Evolutionary conservation across 2,888 invertebrate genomes (phyloP).

Genomic region (Perithous albicinctus): DNA sequence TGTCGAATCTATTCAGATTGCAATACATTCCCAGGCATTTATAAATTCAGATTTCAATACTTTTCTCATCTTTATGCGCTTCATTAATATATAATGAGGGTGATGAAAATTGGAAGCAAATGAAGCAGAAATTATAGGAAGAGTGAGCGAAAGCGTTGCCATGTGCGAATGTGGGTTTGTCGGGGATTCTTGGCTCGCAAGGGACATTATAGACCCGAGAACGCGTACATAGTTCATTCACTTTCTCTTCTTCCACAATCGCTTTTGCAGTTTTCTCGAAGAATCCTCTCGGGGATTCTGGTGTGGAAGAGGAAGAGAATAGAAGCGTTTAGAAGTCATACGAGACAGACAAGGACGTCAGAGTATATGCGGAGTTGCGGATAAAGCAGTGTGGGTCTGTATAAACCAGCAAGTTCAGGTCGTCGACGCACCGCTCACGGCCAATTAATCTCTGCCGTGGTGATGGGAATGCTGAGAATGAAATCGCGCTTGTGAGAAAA

Average conservation of each 20-base stretch:
- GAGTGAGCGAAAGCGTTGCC: not conserved
- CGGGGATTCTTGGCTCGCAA: not conserved
- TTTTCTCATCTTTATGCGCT: no score
- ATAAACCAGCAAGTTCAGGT: constrained; percentile 69
- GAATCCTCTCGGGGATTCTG: constrained; percentile 33
- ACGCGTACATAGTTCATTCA: not conserved
- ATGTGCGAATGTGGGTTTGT: not conserved
- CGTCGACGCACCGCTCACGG: constrained; percentile 36
- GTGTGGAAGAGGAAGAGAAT: not conserved
- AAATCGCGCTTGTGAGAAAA: constrained; percentile 28
- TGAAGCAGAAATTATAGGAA: not conserved
- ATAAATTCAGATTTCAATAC: no score
- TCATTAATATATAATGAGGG: no score
- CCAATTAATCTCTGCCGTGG: constrained; percentile 69
- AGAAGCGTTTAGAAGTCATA: not conserved
- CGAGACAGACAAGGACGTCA: constrained; percentile 9
- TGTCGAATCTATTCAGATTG: no score
- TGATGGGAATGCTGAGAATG: constrained; percentile 45
- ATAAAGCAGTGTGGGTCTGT: constrained; percentile 52
- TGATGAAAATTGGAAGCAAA: not conserved
- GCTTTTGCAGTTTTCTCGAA: constrained; percentile 50
- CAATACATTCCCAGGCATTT: no score
- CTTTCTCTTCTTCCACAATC: constrained; percentile 19
- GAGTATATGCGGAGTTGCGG: not conserved
- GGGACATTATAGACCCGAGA: constrained; percentile 10